Evolutionary conservation across 2,797 vertebrate species (phyloP), one percentile per base, ranked within the genome.

Genomic region (Prunella strophiata): DNA sequence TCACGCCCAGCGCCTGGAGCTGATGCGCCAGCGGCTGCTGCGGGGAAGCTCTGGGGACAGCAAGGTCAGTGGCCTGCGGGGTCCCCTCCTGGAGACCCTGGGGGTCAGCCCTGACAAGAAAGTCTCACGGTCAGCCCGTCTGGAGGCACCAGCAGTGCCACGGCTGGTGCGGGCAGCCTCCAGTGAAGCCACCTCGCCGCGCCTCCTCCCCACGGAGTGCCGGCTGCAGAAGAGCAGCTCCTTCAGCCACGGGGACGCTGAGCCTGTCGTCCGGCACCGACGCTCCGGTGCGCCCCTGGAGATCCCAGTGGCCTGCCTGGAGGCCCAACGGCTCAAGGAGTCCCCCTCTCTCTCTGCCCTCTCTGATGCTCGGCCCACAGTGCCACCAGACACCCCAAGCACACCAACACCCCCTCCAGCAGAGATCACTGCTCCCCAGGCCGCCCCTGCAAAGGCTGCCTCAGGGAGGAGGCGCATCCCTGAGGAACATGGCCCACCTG

Each of bases 61-160:
- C 89, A 99, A 99, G 95, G 98, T 99, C 98, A 99, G 99, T 9
- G 99, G 99, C 79, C 97, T 99, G 40, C 97, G 99, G 73, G 99
- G 99, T 15, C 99, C 99, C 29, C 97, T 99, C 63, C 95, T 99
- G 94, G 99, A 99, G 97, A 99, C 99, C 13, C 96, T 99, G 65
- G 98, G 98, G 8, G 98, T 98, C 79, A 96, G 98, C 29, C 87
- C 96, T 2, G 98, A 99, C 55, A 98, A 98, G 88, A 99, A 98
- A 85, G 89, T 96, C 59, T 50, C 34, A 0, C 96, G 98, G 11
- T 97, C 98, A 2, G 96, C 98, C 42, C 97, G 98, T 19, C 12
- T 94, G 73, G 97, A 97, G 51, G 67, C 57, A 5, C 88, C 94
- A 2, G 98, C 97, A 2, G 88, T 83, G 48, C 97, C 98, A 0